Percentiles rank a stretch among this genome's conserved stretches.
These are phyloP conservation scores for Nibea albiflora DNA, from an alignment of 2,113 vertebrate species.

Conservation along the genomic window DNA sequence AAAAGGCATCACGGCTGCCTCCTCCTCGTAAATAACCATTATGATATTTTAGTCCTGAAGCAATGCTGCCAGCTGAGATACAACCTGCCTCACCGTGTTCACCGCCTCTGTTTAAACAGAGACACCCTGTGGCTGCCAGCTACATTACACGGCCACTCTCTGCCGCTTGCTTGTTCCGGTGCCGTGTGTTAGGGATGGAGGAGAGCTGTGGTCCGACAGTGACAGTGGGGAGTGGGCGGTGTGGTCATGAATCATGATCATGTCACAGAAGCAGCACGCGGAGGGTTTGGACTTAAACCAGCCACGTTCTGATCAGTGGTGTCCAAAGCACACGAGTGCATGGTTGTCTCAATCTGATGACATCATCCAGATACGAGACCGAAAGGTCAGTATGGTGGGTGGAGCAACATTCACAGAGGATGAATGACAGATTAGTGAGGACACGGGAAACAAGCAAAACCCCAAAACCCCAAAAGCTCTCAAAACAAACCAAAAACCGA, in stretches of 20 bases:
- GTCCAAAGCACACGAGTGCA: no score
- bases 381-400: conserved; percentile 31
- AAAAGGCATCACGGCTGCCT: neutral
- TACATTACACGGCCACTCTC: neutral
- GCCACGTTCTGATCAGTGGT: no score
- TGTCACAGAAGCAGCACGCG: neutral
- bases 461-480: conserved; percentile 90
- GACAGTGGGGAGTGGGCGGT: no score
- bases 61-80: neutral
- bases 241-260: neutral
- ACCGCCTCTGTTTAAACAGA: conserved; percentile 18
- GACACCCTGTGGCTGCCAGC: conserved; percentile 29
- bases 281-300: no score
- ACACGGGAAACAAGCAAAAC: conserved; percentile 81
- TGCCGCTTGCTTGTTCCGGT: neutral
- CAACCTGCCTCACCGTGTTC: neutral
- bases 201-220: neutral
- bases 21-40: neutral
- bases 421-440: conserved; percentile 76
- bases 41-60: neutral
- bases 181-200: neutral
- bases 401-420: conserved; percentile 38
- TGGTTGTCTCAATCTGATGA: no score
- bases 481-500: conserved; percentile 19
- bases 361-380: no score